Base-by-base conservation (phyloP, 1,140 invertebrate genomes). In the Drosophila sturtevanti region DNA sequence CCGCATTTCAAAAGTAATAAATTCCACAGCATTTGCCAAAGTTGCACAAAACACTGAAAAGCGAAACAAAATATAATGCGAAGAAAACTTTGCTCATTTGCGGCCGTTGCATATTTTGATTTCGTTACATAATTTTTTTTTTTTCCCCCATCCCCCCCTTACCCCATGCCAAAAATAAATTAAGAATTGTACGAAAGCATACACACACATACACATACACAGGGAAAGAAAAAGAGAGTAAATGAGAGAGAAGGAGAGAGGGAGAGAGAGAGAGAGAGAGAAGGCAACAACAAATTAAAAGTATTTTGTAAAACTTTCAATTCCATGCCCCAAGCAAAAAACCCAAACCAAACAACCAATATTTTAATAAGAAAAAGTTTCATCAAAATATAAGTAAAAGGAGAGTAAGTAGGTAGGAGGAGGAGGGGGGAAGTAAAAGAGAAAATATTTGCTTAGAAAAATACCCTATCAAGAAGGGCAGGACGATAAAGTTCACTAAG, bases 1-100 rank as follows among this genome's bases (percentile, higher is more conserved):
- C 82, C 82, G 77, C 82, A 89, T 87, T 87, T 89, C 82, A 66
- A 89, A 87, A 87, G 82, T 84, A 87, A 89, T 89, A 87, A 87
- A 87, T 87, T 89, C 35, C 60, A 71, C 82, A 82, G 82, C 71
- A 78, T 86, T 51, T 68, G 55, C 65, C 51, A 24, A 77, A 77
- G 75, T 77, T 77, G 58, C 38, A 48, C 22, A 16, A 51, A 59
- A 60, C 71, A 72, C 44, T 63, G 38, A 58, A 34, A 34, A 22
- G 34, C 65, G 16, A 68, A 70, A 56, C 68, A 63, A 59, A 35
- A 48, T 48, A 48, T 21, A 48, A 48, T 48, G 41, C 34, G 44
- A 68, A 77, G 63, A 63, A 85, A 86, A 86, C 82, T 86, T 86
- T 89, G 82, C 84, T 86, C 82, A 86, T 86, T 86, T 86, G 84